Evolutionary conservation across 2,113 vertebrate species (phyloP), one percentile per base, ranked within the genome.

Genomic region (Gopherus flavomarginatus): DNA sequence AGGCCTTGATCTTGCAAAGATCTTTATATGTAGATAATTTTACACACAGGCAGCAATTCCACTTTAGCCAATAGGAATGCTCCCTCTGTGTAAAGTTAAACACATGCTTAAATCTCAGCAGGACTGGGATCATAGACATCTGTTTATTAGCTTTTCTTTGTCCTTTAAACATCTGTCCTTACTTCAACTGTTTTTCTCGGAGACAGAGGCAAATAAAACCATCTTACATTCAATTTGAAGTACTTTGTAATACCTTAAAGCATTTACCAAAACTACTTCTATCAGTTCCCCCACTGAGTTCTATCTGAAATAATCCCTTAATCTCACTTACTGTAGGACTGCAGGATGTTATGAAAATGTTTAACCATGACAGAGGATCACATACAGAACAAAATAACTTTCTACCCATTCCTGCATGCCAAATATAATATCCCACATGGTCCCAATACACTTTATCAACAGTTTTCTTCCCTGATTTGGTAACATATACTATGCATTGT

Each of bases 341-440:
- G 52, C 57, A 77, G 38, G 26, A 26, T 57, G 35, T 38, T 16
- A 42, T 78, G 29, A 88, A 95, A 87, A 93, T 59, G 5, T 10
- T 69, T 3, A 2, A 35, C 26, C 69, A 14, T 13, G 26, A 90
- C 27, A 11, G 19, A 17, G 89, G 8, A 90, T 42, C 35, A 90
- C 2, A 47, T 0, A 65, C 3, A 31, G 59, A 90, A 78, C 12
- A 82, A 82, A 78, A 86, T 49, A 7, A 0, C 0, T 0, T 1
- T 57, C 89, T 83, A 93, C 56, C 62, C 29, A 59, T 22, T 72
- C 77, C n/a, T 82, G 24, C 9, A 3, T 6, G 17, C 52, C 35
- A 92, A 65, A 5, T 57, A 7, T 17, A 92, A 65, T 2, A 54
- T 10, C 87, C 3, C 6, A 12, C 3, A 85, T 17, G 2, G 72